A percentile compares a stretch with the other conserved stretches of the same genome.
Evolutionary conservation across 1,140 invertebrate genomes (phyloP).

Genomic region (Drosophila ohnishii): DNA sequence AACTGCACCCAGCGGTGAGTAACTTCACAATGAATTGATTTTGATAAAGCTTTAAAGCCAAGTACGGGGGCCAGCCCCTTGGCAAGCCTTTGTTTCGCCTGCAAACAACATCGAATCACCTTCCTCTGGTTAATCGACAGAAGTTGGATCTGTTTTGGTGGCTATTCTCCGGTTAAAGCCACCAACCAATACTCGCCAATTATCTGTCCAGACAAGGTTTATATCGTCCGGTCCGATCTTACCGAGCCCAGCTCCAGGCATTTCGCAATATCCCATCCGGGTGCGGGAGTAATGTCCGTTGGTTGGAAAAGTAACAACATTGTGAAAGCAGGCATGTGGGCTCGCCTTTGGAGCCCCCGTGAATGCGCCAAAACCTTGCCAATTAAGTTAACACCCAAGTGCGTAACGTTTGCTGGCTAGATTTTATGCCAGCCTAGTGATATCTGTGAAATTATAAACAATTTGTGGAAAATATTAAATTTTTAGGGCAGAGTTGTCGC

Average conservation of each 20-base stretch:
- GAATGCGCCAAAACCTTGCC: background rate
- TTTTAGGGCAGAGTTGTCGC: conserved; percentile 55
- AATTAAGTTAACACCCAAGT: background rate
- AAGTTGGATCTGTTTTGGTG: background rate
- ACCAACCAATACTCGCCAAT: background rate
- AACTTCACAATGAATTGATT: background rate
- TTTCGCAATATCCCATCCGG: conserved; percentile 7
- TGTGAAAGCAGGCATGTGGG: conserved; percentile 21
- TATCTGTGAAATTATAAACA: conserved; percentile 34
- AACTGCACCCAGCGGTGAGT: conserved; percentile 38
- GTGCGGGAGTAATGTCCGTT: conserved; percentile 52
- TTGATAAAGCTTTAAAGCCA: background rate
- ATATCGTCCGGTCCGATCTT: background rate
- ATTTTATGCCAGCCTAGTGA: background rate
- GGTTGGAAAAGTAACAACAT: conserved; percentile 59
- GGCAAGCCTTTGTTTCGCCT: conserved; percentile 7
- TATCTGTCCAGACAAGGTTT: background rate
- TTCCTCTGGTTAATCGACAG: conserved; percentile 6
- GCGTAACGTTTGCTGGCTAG: background rate
- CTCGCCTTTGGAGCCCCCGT: background rate
- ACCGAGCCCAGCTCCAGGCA: background rate
- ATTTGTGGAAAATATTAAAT: conserved; percentile 75
- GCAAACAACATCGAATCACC: conserved; percentile 16
- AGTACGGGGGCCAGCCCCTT: background rate
- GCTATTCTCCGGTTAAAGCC: background rate